A percentile compares a stretch with the other conserved stretches of the same genome.
Evolutionary conservation across 1,140 invertebrate genomes (phyloP).

Genomic region (Asbolus verrucosus): DNA sequence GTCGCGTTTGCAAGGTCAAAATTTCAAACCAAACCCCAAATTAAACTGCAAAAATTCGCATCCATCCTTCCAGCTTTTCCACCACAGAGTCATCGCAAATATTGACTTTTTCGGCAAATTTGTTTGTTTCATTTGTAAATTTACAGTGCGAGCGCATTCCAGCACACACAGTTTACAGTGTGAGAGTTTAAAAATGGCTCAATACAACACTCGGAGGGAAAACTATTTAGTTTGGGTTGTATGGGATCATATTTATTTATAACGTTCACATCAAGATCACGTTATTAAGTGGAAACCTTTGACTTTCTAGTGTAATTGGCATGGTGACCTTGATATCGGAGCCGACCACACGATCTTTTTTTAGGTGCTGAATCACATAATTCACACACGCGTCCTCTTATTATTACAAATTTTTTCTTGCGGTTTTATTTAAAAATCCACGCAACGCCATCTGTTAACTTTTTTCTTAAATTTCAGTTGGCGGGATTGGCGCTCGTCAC

Average conservation of each 20-base stretch:
- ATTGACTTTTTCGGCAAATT: no score
- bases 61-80: no score
- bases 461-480: conserved; percentile 51
- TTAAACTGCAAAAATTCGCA: no score
- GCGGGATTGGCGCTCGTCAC: conserved; percentile 60
- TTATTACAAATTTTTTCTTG: no score
- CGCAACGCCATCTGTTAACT: neutral
- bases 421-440: neutral
- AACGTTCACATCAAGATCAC: neutral
- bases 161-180: no score
- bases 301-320: conserved; percentile 16
- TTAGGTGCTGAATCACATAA: no score
- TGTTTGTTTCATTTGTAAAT: no score
- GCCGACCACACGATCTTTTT: neutral
- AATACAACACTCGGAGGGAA: no score
- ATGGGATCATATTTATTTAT: conserved; percentile 19
- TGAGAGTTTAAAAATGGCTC: no score
- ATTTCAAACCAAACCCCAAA: conserved; percentile 22
- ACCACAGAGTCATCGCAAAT: neutral
- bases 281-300: conserved; percentile 26
- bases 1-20: no score
- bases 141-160: no score
- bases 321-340: conserved; percentile 16
- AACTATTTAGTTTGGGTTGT: neutral
- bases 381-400: conserved; percentile 3